Conservation (phyloP, 2,113 vertebrate species). For the Lucifuga dentata region DNA sequence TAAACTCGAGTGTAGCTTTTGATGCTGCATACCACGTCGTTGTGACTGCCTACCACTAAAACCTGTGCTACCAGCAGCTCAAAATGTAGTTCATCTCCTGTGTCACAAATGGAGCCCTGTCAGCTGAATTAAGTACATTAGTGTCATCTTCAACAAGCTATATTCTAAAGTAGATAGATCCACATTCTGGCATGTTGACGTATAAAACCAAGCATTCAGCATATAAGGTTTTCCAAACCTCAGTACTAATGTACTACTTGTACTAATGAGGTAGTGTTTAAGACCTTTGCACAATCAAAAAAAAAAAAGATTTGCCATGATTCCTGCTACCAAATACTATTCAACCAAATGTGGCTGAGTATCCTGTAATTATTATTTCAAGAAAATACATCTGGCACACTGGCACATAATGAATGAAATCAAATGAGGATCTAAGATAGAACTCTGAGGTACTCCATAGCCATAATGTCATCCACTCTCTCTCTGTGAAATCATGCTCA, state of each 20-base stretch:
- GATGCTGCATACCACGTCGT: conserved; percentile 2
- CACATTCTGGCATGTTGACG: background rate
- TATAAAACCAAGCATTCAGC: background rate
- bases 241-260: too few relatives aligned
- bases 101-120: background rate
- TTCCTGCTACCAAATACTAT: too few relatives aligned
- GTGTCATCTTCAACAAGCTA: background rate
- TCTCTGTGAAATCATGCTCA: too few relatives aligned
- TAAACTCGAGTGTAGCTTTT: background rate
- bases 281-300: too few relatives aligned
- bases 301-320: too few relatives aligned
- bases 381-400: too few relatives aligned
- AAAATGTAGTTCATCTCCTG: background rate
- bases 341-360: too few relatives aligned
- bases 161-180: too few relatives aligned
- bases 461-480: background rate
- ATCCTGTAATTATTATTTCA: too few relatives aligned
- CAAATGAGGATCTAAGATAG: background rate
- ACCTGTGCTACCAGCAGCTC: background rate
- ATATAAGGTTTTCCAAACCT: too few relatives aligned
- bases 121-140: background rate
- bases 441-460: background rate
- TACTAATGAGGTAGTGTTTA: too few relatives aligned
- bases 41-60: conserved; percentile 6
- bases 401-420: background rate